Base-by-base conservation (phyloP, 2,888 invertebrate genomes). In the Brachyptera putata region DNA sequence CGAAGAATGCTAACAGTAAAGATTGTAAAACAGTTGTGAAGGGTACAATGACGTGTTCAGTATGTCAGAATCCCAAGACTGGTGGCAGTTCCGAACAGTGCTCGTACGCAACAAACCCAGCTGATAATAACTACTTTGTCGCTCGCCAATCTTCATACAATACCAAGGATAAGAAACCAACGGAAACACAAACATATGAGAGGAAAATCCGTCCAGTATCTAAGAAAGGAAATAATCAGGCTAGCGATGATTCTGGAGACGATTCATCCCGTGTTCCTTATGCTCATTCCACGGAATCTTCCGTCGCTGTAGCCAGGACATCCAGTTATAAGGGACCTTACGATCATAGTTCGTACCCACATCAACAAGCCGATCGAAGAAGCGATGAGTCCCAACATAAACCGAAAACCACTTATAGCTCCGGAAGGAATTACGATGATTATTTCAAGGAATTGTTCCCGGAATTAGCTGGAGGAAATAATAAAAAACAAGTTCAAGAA, bases 1-100 rank as follows among this genome's bases (percentile, higher is more conserved):
- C 25, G 2, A 26, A 55, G 7, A 22, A 26, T 3, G 59, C 30
- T 14, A 50, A 36, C 56, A 56, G 34, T 1, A 55, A 63, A 30
- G 46, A 63, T 41, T 64, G 63, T 41, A 58, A 60, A 57, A 64
- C 60, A 14, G 56, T 58, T 7, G 41, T 48, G 26, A 64, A 64
- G 34, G 64, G 63, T 14, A 56, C 61, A 5, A 69, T 70, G 70
- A 70, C 69, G 4, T 70, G 70, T 55, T 69, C 81, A 64, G 79
- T 87, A 1, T 92, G 91, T 69, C 84, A 85, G 67, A 84, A 89
- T 69, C 81, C 84, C 1, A 84, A 85, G 70, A 85, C 84, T 1
- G 87, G 88, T 48, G 88, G 86, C 25, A 84, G 85, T 62, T 89
- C 84, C 64, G 90, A 91, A 72, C 86, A 85, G 13, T 92, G 91